Base-by-base conservation (phyloP, 1,140 invertebrate species). In the Zelostemma sp. region DNA sequence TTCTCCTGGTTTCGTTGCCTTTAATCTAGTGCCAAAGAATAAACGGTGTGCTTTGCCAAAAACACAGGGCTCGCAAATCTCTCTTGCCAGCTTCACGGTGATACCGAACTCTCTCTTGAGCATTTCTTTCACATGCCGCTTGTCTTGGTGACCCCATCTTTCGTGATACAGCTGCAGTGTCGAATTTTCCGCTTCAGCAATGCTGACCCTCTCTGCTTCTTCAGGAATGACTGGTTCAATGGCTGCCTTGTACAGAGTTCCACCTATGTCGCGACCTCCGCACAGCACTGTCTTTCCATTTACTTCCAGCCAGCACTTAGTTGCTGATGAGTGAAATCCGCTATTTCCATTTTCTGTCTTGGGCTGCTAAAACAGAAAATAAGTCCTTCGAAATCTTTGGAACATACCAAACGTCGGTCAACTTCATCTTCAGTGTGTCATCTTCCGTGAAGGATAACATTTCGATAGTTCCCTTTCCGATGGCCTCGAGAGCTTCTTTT, bases 51-150 rank as follows among this genome's bases (percentile, higher is more conserved):
- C 70, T 48, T 80, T 79, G 2, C 79, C 74, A 50, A 66, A 76
- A 38, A 76, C 41, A 60, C 77, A 79, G 1, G 69, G 68, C 58
- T 78, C 74, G 76, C 77, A 81, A 35, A 78, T 41, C 38, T 78
- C 68, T 25, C 25, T 72, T 12, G 68, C 68, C 21, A 72, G 1
- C 19, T 74, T 66, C 0, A 77, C 68, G 0, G 55, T 71, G 16
- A 78, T 70, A 16, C 54, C 48, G n/a, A 77, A 43, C 16, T 77
- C 58, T 35, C 33, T 65, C 50, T 53, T 38, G 1, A 77, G 33
- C 41, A 74, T 43, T 15, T 56, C 58, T 47, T 60, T 77, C 1
- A 80, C 62, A 35, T 76, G 69, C 3, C 68, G 68, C 41, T 79
- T 78, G 35, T 79, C 67, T 47, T 77, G 76, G 47, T 78, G 79